Base-by-base conservation (phyloP, 2,113 vertebrate species). In the Anguilla rostrata region DNA sequence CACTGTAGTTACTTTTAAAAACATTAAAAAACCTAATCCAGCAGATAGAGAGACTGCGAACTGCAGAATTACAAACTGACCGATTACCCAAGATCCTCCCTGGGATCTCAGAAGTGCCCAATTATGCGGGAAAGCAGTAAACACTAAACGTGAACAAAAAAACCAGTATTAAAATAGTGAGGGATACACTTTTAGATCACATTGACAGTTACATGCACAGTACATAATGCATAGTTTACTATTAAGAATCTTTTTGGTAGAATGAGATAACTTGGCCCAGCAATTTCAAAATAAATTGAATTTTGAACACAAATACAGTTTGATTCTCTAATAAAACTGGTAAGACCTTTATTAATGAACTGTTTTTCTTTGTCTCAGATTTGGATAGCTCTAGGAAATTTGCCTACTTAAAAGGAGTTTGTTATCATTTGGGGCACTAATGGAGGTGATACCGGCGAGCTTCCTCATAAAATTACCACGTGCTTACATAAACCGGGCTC, bases 1-100 rank as follows among this genome's bases (percentile, higher is more conserved):
- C 71, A 75, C 34, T 75, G 71, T 75, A n/a, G 71, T 75, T 75
- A 34, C n/a, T 75, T 75, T 75, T 75, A 75, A 34, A 75, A 75
- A 84, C 43, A 46, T 46, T 46, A 63, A 84, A 26, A 71, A 39
- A 84, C n/a, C 29, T 20, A 66, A 40, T 84, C 18, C 34, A 34
- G 18, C 56, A 84, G 20, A 22, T 26, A 7, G 26, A 75, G 60
- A 66, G n/a, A 75, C 11, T 34, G 9, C n/a, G 71, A 75, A n/a
- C n/a, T 9, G 20, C 71, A 75, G 71, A 75, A 29, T 75, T 75
- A 22, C 60, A 66, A 75, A 75, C 71, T 34, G n/a, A 34, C 71
- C 71, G 8, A 26, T 34, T 75, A 75, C 71, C n/a, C 71, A 75
- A 11, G 26, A 22, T 7, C 26, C 71, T 3, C 71, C 34, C 11